These are phyloP conservation scores for Ovibos moschatus DNA, from an alignment of 2,113 vertebrate species.

Conservation along the genomic window DNA sequence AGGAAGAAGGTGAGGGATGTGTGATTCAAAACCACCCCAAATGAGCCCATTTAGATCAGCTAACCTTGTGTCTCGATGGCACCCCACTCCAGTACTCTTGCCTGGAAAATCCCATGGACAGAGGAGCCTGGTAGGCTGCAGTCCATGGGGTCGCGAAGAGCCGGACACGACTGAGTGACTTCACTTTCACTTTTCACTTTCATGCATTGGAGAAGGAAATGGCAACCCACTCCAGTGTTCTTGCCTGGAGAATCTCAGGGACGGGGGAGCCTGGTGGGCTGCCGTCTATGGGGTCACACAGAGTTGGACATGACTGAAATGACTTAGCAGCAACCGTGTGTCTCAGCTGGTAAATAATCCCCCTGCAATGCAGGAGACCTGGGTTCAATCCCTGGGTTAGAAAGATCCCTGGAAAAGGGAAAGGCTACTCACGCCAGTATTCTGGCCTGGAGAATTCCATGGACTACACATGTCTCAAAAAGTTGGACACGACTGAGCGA, in stretches of 20 bases:
- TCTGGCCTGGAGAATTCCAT: background rate
- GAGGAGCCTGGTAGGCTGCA: too few species aligned
- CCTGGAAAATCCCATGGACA: too few species aligned
- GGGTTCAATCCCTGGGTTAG: background rate
- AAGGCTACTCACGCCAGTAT: background rate
- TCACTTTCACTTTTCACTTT: too few species aligned
- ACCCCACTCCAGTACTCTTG: too few species aligned
- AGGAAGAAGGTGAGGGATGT: background rate
- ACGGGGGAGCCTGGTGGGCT: too few species aligned
- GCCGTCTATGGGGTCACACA: too few species aligned
- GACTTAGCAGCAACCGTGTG: background rate
- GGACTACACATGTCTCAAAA: background rate
- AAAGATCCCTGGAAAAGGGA: background rate
- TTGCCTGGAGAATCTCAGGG: too few species aligned
- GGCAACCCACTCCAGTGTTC: too few species aligned
- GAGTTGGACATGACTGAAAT: rapidly evolving
- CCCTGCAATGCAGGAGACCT: background rate
- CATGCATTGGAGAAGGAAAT: too few species aligned
- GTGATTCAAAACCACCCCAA: background rate
- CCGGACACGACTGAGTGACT: rapidly evolving
- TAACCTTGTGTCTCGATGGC: background rate
- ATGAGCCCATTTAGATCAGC: background rate
- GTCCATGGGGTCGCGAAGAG: too few species aligned
- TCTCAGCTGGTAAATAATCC: background rate
- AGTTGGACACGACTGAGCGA: rapidly evolving